A percentile compares a stretch with the other conserved stretches of the same genome.
Conservation (phyloP, 2,888 invertebrate species). For the Nomada flava region DNA sequence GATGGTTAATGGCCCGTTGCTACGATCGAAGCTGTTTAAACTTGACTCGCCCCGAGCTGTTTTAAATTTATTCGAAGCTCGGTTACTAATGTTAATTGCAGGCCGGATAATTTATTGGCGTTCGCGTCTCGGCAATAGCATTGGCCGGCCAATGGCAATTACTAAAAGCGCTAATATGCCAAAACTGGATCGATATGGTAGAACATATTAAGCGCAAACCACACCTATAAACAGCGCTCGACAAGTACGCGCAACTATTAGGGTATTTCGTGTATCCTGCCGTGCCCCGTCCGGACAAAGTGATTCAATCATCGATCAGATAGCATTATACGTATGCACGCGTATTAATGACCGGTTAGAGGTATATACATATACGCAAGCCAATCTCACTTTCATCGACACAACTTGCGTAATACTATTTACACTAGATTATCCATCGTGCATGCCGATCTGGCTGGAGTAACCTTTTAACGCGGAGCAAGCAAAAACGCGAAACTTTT, state of each 20-base stretch:
- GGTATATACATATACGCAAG: neutral
- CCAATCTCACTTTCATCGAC: constrained; percentile 38
- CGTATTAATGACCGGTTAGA: constrained; percentile 40
- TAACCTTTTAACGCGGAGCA: neutral
- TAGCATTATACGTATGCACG: constrained; percentile 41
- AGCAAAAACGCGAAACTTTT: neutral
- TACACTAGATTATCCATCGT: constrained; percentile 14
- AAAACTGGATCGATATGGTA: constrained; percentile 31
- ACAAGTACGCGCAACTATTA: constrained; percentile 52
- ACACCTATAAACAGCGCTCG: constrained; percentile 52
- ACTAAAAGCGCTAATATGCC: constrained; percentile 25
- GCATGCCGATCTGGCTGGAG: neutral
- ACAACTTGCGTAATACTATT: constrained; percentile 15
- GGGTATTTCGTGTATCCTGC: constrained; percentile 70
- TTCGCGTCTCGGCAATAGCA: neutral
- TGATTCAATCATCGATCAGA: constrained; percentile 57
- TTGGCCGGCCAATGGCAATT: neutral
- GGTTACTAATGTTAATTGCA: neutral
- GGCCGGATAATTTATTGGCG: neutral
- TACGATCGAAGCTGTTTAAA: neutral
- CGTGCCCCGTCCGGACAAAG: constrained; percentile 69
- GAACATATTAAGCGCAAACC: constrained; percentile 55
- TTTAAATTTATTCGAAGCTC: neutral
- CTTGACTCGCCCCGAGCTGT: neutral
- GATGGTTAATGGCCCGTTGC: neutral